These are phyloP conservation scores for Poeciliopsis paucimaculata DNA, from an alignment of 2,797 vertebrate genomes.

Conservation along the genomic window DNA sequence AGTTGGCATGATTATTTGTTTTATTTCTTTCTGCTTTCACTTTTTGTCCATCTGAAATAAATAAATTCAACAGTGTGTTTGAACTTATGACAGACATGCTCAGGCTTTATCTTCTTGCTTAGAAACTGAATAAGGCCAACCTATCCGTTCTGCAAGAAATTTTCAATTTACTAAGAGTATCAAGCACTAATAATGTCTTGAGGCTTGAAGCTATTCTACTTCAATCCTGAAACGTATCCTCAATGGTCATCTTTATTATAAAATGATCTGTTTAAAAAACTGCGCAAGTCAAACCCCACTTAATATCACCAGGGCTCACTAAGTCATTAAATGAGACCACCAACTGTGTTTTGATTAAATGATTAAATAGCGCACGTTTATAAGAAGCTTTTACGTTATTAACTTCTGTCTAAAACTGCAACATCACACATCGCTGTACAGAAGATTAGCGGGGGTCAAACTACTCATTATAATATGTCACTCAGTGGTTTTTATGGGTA, in stretches of 20 bases:
- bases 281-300: conserved; percentile 56
- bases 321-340: conserved; percentile 67
- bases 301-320: conserved; percentile 53
- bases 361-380: conserved; percentile 60
- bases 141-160: background rate
- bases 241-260: conserved; percentile 19
- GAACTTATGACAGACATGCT: background rate
- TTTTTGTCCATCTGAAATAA: no score
- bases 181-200: background rate
- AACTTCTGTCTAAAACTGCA: conserved; percentile 48
- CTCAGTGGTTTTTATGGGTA: conserved; percentile 54
- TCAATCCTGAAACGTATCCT: conserved; percentile 14
- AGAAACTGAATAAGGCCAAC: background rate
- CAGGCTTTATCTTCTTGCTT: background rate
- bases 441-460: conserved; percentile 65
- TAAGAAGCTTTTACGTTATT: conserved; percentile 63
- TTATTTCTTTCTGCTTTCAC: no score
- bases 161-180: background rate
- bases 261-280: conserved; percentile 47
- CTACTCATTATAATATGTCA: conserved; percentile 68
- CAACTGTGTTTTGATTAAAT: conserved; percentile 68
- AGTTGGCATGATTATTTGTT: no score
- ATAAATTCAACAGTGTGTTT: background rate
- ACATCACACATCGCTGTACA: conserved; percentile 60
- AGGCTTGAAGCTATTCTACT: background rate